Conservation (phyloP, 1,140 invertebrate species). For the Chlorops oryzae region DNA sequence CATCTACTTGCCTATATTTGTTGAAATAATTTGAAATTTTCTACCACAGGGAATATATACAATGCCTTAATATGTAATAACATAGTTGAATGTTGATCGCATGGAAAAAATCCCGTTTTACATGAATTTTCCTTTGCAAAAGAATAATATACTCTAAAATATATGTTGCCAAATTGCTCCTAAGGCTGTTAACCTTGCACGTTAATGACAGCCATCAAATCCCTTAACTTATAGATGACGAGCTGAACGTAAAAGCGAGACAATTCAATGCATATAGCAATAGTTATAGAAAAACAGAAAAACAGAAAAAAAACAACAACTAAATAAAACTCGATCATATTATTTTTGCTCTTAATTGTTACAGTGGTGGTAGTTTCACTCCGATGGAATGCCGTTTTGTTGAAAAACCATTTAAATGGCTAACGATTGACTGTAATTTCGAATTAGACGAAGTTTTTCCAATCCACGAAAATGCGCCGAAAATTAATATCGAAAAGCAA, state of each 20-base stretch:
- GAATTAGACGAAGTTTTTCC: constrained; percentile 41
- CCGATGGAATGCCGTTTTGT: constrained; percentile 38
- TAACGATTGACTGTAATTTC: constrained; percentile 37
- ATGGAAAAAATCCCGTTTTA: too few species aligned
- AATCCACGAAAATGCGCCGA: constrained; percentile 25
- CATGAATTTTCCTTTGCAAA: too few species aligned
- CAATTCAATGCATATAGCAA: neutral
- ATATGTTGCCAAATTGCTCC: too few species aligned
- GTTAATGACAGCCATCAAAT: too few species aligned
- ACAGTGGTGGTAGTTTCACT: constrained; percentile 34
- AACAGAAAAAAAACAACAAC: neutral
- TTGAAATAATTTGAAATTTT: too few species aligned
- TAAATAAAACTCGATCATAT: neutral
- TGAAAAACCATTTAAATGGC: constrained; percentile 40
- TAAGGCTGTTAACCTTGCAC: too few species aligned
- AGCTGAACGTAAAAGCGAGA: neutral
- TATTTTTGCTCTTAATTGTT: neutral
- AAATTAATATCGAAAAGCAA: constrained; percentile 43
- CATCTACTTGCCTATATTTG: too few species aligned
- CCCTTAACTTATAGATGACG: too few species aligned
- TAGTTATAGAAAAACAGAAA: neutral
- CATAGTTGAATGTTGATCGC: too few species aligned
- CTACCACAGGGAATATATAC: too few species aligned
- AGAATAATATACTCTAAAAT: too few species aligned
- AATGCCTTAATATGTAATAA: too few species aligned